These are phyloP conservation scores for Caracal caracal DNA, from an alignment of 2,113 vertebrate genomes.

Conservation along the genomic window DNA sequence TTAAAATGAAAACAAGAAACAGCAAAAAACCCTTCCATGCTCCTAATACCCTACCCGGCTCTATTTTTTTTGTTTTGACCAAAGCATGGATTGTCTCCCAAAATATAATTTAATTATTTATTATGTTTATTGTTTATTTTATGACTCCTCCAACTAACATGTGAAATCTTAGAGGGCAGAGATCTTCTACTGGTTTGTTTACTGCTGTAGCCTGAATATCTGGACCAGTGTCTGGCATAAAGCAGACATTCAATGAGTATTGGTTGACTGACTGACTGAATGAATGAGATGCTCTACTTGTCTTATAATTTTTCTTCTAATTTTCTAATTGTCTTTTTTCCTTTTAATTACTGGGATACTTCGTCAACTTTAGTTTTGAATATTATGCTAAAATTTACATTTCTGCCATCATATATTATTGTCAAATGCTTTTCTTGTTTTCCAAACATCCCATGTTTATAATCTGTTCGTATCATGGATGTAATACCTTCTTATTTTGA, in stretches of 20 bases:
- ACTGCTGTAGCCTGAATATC: not conserved
- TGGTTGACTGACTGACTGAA: not conserved
- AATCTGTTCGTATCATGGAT: not conserved
- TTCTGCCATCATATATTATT: not conserved
- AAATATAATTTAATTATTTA: not conserved
- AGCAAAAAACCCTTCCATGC: not conserved
- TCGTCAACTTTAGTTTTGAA: not conserved
- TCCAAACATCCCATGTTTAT: not conserved
- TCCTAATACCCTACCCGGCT: not conserved
- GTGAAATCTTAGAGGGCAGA: not conserved
- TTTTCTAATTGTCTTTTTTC: constrained; percentile 26
- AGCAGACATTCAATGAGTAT: not conserved
- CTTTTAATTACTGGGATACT: not conserved
- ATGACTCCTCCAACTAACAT: not conserved
- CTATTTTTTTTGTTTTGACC: not conserved
- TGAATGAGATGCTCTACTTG: not conserved
- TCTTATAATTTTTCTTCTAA: not conserved
- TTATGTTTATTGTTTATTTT: not conserved
- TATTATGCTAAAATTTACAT: not conserved
- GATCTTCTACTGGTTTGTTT: not conserved
- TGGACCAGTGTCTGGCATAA: not conserved
- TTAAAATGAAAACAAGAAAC: not conserved
- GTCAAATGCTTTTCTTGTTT: not conserved
- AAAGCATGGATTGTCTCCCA: not conserved
- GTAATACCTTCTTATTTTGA: not conserved